These are phyloP conservation scores for Oreochromis niloticus DNA, from an alignment of 2,113 vertebrate genomes.

Conservation along the genomic window DNA sequence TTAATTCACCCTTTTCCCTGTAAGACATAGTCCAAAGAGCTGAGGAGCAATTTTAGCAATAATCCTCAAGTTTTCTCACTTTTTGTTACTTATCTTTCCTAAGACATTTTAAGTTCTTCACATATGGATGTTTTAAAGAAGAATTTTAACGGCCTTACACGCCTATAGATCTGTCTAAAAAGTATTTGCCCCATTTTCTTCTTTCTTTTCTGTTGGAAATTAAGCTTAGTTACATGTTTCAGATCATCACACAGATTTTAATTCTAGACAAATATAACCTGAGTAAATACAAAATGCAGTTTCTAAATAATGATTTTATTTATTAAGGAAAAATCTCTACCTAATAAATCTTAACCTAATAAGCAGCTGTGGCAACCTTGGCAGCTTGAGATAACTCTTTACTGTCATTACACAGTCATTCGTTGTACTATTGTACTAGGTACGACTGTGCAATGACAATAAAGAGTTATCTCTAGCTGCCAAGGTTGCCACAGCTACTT, in stretches of 20 bases:
- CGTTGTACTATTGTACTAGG: too few species aligned
- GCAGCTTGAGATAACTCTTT: not conserved
- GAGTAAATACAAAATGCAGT: not conserved
- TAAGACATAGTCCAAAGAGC: not conserved
- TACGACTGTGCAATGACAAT: not conserved
- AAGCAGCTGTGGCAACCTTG: not conserved
- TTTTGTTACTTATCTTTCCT: not conserved
- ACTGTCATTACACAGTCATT: not conserved
- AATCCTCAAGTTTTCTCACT: not conserved
- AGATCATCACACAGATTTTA: not conserved
- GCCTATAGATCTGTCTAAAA: not conserved
- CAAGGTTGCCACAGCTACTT: not conserved
- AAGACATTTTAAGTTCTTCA: not conserved
- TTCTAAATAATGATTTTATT: not conserved
- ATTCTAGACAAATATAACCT: not conserved
- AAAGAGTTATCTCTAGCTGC: not conserved
- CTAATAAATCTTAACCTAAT: not conserved
- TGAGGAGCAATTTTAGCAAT: not conserved
- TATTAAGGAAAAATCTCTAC: not conserved
- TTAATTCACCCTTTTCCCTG: not conserved
- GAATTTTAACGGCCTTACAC: not conserved
- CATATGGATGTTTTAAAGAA: not conserved
- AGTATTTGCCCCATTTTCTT: not conserved
- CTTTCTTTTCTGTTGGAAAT: not conserved
- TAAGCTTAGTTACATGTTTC: not conserved